Percentiles rank a stretch among this genome's conserved stretches.
Conservation (phyloP, 2,888 invertebrate species). For the Nomada ferruginata region DNA sequence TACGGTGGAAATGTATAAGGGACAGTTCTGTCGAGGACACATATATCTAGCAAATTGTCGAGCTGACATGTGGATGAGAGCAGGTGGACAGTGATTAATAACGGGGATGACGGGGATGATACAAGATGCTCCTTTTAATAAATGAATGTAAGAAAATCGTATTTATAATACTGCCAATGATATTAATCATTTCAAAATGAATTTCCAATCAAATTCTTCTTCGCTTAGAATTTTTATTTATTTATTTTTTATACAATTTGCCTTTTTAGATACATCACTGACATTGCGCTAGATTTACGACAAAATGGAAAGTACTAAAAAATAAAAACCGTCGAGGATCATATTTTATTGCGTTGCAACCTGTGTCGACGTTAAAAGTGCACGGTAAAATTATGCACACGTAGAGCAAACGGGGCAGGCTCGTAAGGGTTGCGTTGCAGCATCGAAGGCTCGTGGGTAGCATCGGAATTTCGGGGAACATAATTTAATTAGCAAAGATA, state of each 20-base stretch:
- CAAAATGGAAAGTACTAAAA: not conserved
- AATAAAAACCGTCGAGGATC: not conserved
- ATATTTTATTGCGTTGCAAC: conserved; percentile 16
- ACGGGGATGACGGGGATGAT: no score
- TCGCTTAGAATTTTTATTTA: not conserved
- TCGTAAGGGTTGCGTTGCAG: no score
- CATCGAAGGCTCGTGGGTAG: not conserved
- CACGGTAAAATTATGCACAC: not conserved
- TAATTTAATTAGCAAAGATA: conserved; percentile 51
- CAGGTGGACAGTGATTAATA: conserved; percentile 1
- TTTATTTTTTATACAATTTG: conserved; percentile 8
- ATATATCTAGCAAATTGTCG: not conserved
- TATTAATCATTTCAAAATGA: no score
- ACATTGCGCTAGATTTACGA: conserved; percentile 30
- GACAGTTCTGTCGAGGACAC: not conserved
- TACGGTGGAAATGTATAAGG: not conserved
- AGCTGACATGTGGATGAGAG: not conserved
- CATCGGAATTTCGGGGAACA: conserved; percentile 16
- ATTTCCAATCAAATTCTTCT: not conserved
- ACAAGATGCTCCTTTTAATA: no score
- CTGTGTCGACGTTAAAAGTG: conserved; percentile 12
- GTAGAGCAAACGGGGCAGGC: no score
- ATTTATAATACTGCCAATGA: no score
- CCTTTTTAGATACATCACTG: conserved; percentile 20
- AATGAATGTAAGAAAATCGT: no score